Percentiles rank a stretch among this genome's conserved stretches.
phyloP scores from a whole-genome alignment of 2,113 vertebrate genomes.

The Ammodytes dubius region DNA sequence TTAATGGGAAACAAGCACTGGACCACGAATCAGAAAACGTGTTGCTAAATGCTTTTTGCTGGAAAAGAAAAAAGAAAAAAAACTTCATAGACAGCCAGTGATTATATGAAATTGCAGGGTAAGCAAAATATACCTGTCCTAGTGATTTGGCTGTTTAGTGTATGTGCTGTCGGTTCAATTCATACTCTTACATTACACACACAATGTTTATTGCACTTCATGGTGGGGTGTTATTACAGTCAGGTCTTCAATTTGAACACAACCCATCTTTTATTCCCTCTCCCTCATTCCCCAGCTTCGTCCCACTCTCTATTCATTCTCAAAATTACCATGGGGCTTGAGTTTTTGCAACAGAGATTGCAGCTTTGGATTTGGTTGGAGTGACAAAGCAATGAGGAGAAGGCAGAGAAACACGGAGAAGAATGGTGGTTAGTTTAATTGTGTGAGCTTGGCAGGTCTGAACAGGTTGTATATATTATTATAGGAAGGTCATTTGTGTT shows the following conservation, averaged over 20 bases:
- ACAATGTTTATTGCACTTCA: conserved; percentile 36
- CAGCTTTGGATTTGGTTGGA: conserved; percentile 37
- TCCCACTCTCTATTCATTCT: conserved; percentile 58
- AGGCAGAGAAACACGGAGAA: conserved; percentile 23
- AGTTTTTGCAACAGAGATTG: conserved; percentile 57
- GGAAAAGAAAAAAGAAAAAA: not conserved
- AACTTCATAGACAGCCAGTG: conserved; percentile 28
- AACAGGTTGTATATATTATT: conserved; percentile 36
- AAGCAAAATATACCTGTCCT: conserved; percentile 43
- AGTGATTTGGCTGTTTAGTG: conserved; percentile 52
- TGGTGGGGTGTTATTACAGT: conserved; percentile 50
- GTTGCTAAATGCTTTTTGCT: conserved; percentile 43
- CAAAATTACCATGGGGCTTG: conserved; percentile 52
- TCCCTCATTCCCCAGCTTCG: conserved; percentile 28
- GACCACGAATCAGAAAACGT: conserved; percentile 31
- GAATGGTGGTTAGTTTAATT: conserved; percentile 45
- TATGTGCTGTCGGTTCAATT: conserved; percentile 36
- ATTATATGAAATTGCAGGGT: conserved; percentile 63
- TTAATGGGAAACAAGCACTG: conserved; percentile 13
- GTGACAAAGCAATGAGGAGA: conserved; percentile 45
- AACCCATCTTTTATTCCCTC: conserved; percentile 36
- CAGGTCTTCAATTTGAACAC: conserved; percentile 53
- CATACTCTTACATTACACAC: not conserved
- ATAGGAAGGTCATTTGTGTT: conserved; percentile 5
- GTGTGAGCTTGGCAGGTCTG: conserved; percentile 36